Evolutionary conservation across 2,113 vertebrate genomes (phyloP), one percentile per base, ranked within the genome.

Genomic region (Thunnus maccoyii): DNA sequence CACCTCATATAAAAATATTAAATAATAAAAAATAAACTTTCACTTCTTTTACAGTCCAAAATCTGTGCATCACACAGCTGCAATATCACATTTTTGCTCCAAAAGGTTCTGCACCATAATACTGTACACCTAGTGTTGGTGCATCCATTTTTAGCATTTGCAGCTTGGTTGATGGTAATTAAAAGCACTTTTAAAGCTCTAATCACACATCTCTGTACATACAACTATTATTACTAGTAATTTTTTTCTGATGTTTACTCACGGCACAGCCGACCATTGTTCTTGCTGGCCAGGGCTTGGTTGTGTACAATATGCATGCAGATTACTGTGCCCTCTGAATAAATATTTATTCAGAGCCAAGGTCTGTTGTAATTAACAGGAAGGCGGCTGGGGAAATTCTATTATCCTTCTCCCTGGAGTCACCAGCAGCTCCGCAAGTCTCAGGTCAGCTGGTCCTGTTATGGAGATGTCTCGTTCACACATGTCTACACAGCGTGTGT

Each of bases 281-380:
- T 81, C 74, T 63, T 10, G 44, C 75, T 57, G 74, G 54, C 73
- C 72, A 62, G 7, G 63, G 41, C 67, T 56, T 32, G 72, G 69
- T 61, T 83, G 52, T 77, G 77, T 66, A 83, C 63, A 91, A 82
- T 88, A 68, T 82, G 85, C 65, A 85, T 91, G 77, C 80, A 84
- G 76, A 92, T 88, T 80, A 76, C 36, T 51, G 46, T 76, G 76
- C 66, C 73, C 74, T 75, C 83, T 54, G 82, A 91, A 90, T 88
- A 92, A 91, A 94, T 93, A 94, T 94, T 93, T 93, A 93, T 91
- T 90, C 84, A 84, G 85, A 91, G 88, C 77, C 83, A 88, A 86
- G 89, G 84, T 90, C 89, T 88, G 84, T 68, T 81, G 85, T 93
- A 94, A 94, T 94, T 94, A 94, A 92, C 89, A 86, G 85, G 86